Conservation (phyloP, 2,888 invertebrate species). For the Netelia melanura region DNA sequence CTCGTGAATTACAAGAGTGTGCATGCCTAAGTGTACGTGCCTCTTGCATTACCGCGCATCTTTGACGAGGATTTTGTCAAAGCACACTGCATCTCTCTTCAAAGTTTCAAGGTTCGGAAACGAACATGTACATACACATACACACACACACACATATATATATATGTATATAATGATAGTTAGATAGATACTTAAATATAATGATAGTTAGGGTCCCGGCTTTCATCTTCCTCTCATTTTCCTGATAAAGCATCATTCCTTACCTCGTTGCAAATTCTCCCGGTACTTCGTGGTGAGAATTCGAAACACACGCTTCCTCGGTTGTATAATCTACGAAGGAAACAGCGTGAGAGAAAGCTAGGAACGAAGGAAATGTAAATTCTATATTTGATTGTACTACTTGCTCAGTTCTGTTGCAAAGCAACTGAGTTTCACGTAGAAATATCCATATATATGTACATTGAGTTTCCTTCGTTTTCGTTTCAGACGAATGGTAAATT, state of each 20-base stretch:
- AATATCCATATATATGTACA: background rate
- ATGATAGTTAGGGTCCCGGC: background rate
- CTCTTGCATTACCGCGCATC: background rate
- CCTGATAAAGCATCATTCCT: conserved; percentile 22
- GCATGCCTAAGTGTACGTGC: background rate
- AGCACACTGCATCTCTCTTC: conserved; percentile 7
- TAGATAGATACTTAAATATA: too few relatives aligned
- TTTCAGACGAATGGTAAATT: background rate
- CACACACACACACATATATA: background rate
- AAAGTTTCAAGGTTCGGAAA: background rate
- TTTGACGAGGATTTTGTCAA: conserved; percentile 1
- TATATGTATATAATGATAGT: background rate
- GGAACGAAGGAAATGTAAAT: conserved; percentile 47
- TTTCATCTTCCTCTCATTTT: conserved; percentile 22
- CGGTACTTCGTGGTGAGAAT: conserved; percentile 45
- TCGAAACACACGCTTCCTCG: conserved; percentile 14
- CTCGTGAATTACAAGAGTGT: background rate
- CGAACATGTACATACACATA: background rate
- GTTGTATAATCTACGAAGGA: background rate
- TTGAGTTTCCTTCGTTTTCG: background rate
- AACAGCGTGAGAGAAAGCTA: background rate
- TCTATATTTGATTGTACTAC: conserved; percentile 44
- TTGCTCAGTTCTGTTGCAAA: background rate
- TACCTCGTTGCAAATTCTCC: conserved; percentile 32
- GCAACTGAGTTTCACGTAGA: background rate